Evolutionary conservation across 2,888 invertebrate species (phyloP).

Genomic region (Monopis laevigella): DNA sequence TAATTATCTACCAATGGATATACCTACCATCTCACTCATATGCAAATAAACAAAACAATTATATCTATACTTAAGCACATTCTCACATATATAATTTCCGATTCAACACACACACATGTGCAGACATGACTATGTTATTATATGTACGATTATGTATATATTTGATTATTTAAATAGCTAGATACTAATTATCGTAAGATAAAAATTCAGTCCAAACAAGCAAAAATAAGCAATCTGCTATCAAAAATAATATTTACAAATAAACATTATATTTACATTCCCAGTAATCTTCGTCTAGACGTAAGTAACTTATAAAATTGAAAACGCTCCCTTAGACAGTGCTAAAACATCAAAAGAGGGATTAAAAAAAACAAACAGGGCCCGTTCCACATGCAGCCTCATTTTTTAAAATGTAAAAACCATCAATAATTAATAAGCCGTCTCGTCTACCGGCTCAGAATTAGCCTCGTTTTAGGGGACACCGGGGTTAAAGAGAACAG

Average conservation of each 20-base stretch:
- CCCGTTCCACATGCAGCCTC: conserved; percentile 5
- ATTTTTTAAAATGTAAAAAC: conserved; percentile 10
- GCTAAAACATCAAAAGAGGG: conserved; percentile 2
- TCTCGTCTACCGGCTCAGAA: conserved; percentile 12
- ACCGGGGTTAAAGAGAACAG: conserved; percentile 11
- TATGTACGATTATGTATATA: too few species aligned
- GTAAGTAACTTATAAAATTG: neutral
- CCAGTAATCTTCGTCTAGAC: conserved; percentile 5
- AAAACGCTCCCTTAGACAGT: conserved; percentile 1
- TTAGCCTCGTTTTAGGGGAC: conserved; percentile 10
- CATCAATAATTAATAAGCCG: conserved; percentile 14
- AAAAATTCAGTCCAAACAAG: too few species aligned
- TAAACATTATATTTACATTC: neutral
- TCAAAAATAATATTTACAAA: neutral
- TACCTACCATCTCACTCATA: too few species aligned
- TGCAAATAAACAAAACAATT: too few species aligned
- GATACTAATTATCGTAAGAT: too few species aligned
- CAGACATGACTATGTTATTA: too few species aligned
- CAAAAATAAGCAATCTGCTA: too few species aligned
- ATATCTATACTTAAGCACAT: too few species aligned
- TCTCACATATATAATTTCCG: too few species aligned
- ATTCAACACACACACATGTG: too few species aligned
- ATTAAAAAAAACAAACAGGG: conserved; percentile 5
- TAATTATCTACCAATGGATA: too few species aligned
- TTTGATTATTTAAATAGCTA: too few species aligned